Evolutionary conservation across 2,888 invertebrate genomes (phyloP).

Genomic region (Zaprionus bogoriensis): DNA sequence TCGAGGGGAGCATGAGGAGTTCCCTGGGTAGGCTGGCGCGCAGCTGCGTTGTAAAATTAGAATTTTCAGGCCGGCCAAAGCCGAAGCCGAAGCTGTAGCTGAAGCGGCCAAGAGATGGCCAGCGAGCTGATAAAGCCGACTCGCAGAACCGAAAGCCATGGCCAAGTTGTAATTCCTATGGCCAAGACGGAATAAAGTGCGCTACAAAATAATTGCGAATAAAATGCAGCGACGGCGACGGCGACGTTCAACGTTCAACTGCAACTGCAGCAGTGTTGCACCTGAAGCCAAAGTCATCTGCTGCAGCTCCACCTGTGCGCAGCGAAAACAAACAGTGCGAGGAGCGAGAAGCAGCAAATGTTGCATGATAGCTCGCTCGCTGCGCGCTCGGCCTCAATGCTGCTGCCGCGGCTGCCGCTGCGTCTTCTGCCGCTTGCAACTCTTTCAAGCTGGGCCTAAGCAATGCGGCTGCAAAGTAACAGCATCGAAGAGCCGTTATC

Average conservation of each 20-base stretch:
- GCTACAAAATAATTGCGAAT: constrained; percentile 80
- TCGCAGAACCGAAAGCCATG: constrained; percentile 36
- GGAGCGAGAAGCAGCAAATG: constrained; percentile 63
- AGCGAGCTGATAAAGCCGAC: constrained; percentile 53
- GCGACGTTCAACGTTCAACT: constrained; percentile 15
- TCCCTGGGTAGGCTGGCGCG: constrained; percentile 54
- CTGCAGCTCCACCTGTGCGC: constrained; percentile 66
- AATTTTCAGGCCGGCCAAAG: constrained; percentile 51
- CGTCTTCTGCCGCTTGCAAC: too few species aligned
- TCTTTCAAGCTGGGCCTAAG: constrained; percentile 42
- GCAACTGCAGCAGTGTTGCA: constrained; percentile 32
- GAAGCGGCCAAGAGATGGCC: too few species aligned
- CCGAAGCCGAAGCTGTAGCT: constrained; percentile 41
- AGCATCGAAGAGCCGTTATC: constrained; percentile 82
- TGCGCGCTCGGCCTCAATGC: constrained; percentile 13
- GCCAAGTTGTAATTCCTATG: constrained; percentile 67
- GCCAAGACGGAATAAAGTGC: constrained; percentile 62
- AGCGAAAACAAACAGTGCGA: constrained; percentile 72
- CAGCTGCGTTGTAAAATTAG: constrained; percentile 78
- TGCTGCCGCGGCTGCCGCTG: constrained; percentile 18
- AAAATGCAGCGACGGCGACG: constrained; percentile 67
- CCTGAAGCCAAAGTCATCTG: constrained; percentile 42
- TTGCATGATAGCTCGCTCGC: constrained; percentile 68
- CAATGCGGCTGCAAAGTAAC: constrained; percentile 78
- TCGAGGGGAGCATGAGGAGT: constrained; percentile 31